Evolutionary conservation across 2,888 invertebrate species (phyloP).

Genomic region (Machimus rusticus): DNA sequence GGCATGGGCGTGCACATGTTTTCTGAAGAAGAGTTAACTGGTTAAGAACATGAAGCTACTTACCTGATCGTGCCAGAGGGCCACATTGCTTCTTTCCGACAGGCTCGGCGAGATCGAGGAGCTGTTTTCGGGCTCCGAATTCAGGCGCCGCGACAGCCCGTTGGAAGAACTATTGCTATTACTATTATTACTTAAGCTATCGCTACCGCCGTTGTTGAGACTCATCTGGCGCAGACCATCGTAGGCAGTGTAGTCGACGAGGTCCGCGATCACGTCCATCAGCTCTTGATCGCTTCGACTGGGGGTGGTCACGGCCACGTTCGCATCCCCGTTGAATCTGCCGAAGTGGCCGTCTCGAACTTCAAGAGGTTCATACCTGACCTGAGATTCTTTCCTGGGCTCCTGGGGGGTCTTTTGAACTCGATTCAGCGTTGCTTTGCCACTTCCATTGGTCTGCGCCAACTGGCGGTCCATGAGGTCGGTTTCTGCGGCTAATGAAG

Average conservation of each 20-base stretch:
- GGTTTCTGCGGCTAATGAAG: constrained; percentile 50
- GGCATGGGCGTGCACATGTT: constrained; percentile 22
- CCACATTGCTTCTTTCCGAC: constrained; percentile 52
- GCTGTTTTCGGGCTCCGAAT: constrained; percentile 52
- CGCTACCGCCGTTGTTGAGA: constrained; percentile 40
- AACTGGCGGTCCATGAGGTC: constrained; percentile 50
- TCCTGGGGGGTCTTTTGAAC: neutral
- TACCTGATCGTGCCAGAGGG: constrained; percentile 53
- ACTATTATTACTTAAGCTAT: constrained; percentile 49
- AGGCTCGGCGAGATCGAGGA: constrained; percentile 53
- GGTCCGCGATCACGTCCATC: constrained; percentile 51
- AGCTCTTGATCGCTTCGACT: constrained; percentile 47
- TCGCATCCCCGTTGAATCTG: neutral
- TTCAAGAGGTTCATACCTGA: neutral
- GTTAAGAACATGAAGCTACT: constrained; percentile 38
- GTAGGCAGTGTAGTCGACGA: constrained; percentile 50
- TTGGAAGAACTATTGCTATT: constrained; percentile 45
- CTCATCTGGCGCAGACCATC: constrained; percentile 48
- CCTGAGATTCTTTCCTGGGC: neutral
- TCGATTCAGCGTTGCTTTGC: neutral
- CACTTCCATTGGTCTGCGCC: neutral
- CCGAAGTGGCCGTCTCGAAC: neutral
- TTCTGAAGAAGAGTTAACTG: neutral
- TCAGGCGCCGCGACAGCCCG: constrained; percentile 48
- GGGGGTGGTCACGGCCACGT: neutral